Base-by-base conservation (phyloP, 2,888 invertebrate genomes). In the Lordiphosa andalusiaca region DNA sequence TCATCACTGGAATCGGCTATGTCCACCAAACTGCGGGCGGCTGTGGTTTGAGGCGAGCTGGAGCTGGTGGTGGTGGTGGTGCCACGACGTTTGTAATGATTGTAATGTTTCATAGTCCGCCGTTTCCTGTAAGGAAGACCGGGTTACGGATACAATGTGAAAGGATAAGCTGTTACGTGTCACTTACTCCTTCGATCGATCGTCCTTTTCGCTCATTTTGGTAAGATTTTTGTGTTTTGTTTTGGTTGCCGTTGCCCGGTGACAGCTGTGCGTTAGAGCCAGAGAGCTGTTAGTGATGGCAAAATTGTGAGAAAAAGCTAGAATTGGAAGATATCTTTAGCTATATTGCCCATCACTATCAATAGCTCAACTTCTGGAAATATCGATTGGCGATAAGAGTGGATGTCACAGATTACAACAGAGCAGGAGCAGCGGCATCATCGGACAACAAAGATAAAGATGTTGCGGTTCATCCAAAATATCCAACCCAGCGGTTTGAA, bases 1-100 rank as follows among this genome's bases (percentile, higher is more conserved):
- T 88, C 87, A 69, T 89, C 89, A 53, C 88, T 88, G 4, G 89
- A 89, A 52, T 88, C 88, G 2, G 88, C 89, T 6, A 89, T 84
- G 74, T 89, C 89, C 4, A 88, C 86, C 41, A 89, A 63, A 25
- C 87, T 84, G 33, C 86, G 85, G 3, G 84, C 70, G 0, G 74
- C 69, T 2, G 78, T 75, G 10, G 73, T 69, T 40, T 82, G 81
- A 3, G 82, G 78, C 0, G 86, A 86, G 2, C 86, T 87, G 2
- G 88, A 86, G 1, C 84, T 86, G 4, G 85, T 85, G 2, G 74
- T 83, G 49, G 61, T 53, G 2, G 64, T 46, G 2, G 47, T 33
- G 9, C 41, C 40, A 41, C 69, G 67, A 4, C 70, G 66, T 7
- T 58, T 51, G 19, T 78, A 64, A 30, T 64, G 65, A 50, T 58